These are phyloP conservation scores for Nothocercus nigrocapillus DNA, from an alignment of 2,113 vertebrate genomes.

Conservation along the genomic window DNA sequence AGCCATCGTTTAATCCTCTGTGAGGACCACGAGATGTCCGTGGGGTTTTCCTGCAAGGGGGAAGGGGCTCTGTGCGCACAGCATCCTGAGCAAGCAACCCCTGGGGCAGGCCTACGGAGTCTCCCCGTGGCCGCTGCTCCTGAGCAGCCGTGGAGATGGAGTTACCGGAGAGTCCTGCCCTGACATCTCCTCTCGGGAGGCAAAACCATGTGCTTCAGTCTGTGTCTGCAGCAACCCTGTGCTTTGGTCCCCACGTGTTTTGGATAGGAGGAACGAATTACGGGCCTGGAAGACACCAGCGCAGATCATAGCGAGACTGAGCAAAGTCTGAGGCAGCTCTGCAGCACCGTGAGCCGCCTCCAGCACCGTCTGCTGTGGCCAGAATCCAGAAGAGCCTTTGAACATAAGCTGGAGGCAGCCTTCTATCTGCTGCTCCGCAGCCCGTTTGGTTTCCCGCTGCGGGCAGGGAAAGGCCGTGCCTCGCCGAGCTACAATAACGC, in stretches of 20 bases:
- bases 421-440: neutral
- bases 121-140: neutral
- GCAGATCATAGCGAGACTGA: neutral
- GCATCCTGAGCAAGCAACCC: accelerated
- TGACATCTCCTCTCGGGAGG: neutral
- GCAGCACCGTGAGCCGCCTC: neutral
- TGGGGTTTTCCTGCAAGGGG: neutral
- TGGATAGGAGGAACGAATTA: neutral
- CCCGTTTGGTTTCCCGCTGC: neutral
- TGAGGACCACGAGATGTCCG: neutral
- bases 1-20: neutral
- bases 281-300: accelerated
- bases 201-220: neutral
- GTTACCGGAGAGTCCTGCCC: neutral
- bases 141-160: neutral
- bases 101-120: neutral
- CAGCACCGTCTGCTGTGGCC: neutral
- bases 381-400: neutral
- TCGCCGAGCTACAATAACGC: neutral
- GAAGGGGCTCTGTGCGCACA: neutral
- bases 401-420: neutral
- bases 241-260: neutral
- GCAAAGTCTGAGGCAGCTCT: neutral
- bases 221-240: neutral
- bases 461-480: neutral